Percentiles rank a stretch among this genome's conserved stretches.
Evolutionary conservation across 2,797 vertebrate species (phyloP).

Genomic region (Phrynocephalus guinanensis): DNA sequence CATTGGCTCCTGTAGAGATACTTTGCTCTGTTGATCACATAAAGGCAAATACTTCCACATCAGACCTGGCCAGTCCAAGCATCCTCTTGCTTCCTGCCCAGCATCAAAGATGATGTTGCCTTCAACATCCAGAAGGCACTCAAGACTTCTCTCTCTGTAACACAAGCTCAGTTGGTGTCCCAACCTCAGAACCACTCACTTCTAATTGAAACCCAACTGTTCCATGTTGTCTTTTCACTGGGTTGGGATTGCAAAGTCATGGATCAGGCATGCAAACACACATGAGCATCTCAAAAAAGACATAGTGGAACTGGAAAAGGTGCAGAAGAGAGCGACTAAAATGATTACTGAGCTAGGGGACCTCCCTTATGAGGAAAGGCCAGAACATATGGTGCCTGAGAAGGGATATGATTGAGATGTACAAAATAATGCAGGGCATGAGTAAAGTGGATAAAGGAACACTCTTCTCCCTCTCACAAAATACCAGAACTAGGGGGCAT

Average conservation of each 20-base stretch:
- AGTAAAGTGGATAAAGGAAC: too few relatives aligned
- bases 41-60: background rate
- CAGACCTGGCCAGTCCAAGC: background rate
- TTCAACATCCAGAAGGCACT: background rate
- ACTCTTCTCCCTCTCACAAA: too few relatives aligned
- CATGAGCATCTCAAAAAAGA: background rate
- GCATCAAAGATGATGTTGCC: background rate
- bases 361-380: too few relatives aligned
- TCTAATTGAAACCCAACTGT: background rate
- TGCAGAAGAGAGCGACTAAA: too few relatives aligned
- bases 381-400: too few relatives aligned
- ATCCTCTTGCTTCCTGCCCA: background rate
- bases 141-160: background rate
- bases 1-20: background rate
- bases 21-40: background rate
- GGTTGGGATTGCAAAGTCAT: background rate
- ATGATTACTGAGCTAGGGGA: too few relatives aligned
- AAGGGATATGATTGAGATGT: too few relatives aligned
- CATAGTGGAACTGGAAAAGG: too few relatives aligned
- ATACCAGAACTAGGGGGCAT: too few relatives aligned
- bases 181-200: background rate
- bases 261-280: background rate
- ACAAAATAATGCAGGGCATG: too few relatives aligned
- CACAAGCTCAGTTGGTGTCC: background rate
- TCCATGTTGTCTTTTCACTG: background rate